Evolutionary conservation across 2,888 invertebrate genomes (phyloP).

Genomic region (Lepidocyrtoides sp.): DNA sequence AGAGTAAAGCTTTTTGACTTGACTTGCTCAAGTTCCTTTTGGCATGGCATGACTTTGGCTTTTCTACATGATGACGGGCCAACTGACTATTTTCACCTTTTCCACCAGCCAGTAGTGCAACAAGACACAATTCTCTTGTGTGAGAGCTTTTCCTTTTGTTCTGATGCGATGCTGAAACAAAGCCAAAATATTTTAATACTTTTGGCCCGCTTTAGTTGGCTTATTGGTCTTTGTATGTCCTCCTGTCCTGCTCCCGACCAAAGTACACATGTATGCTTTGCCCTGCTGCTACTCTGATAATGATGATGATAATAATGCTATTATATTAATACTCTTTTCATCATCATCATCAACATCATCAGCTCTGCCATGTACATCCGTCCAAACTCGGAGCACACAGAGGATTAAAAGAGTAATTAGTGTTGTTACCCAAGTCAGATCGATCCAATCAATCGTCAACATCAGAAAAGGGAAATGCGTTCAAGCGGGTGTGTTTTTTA

Average conservation of each 20-base stretch:
- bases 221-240: background rate
- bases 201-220: constrained; percentile 43
- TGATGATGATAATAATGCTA: too few relatives aligned
- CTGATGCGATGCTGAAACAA: background rate
- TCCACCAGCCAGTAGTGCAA: background rate
- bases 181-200: constrained; percentile 65
- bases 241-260: constrained; percentile 12
- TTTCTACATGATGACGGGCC: background rate
- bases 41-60: constrained; percentile 7
- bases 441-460: constrained; percentile 59
- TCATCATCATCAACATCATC: too few relatives aligned
- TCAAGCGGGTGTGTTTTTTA: too few relatives aligned
- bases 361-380: too few relatives aligned
- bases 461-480: background rate
- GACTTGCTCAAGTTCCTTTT: constrained; percentile 39
- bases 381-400: too few relatives aligned
- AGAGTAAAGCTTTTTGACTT: constrained; percentile 38
- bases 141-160: too few relatives aligned
- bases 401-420: constrained; percentile 57
- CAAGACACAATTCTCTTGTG: background rate
- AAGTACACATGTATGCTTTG: background rate
- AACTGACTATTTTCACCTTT: constrained; percentile 62
- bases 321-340: too few relatives aligned
- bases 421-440: constrained; percentile 50
- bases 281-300: too few relatives aligned